phyloP scores from a whole-genome alignment of 1,140 invertebrate genomes.

The Drosophila bocki region DNA sequence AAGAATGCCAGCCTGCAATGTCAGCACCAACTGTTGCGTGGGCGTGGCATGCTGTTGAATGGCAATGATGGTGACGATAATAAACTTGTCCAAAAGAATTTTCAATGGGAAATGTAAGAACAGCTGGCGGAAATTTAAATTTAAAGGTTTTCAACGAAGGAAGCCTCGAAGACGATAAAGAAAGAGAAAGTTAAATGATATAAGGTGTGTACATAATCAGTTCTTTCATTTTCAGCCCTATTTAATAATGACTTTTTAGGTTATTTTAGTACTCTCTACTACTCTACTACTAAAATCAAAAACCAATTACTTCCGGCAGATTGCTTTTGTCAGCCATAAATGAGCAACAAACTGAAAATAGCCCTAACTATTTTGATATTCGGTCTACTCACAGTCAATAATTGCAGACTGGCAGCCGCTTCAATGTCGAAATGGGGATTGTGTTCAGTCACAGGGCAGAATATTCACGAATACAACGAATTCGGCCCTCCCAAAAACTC shows the following conservation, averaged over 20 bases:
- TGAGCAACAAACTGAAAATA: background rate
- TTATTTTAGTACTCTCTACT: too few species aligned
- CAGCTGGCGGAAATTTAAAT: conserved; percentile 23
- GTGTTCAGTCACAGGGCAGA: conserved; percentile 15
- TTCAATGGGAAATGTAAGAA: conserved; percentile 10
- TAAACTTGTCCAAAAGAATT: conserved; percentile 39
- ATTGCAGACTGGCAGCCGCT: conserved; percentile 3
- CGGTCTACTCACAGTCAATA: conserved; percentile 5
- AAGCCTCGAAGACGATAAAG: background rate
- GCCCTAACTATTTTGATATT: conserved; percentile 7
- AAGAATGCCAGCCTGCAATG: conserved; percentile 56
- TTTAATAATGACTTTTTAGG: background rate
- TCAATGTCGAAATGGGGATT: conserved; percentile 4
- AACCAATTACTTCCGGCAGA: background rate
- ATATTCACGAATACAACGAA: conserved; percentile 10
- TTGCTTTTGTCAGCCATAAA: background rate
- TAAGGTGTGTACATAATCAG: background rate
- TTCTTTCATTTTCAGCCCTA: background rate
- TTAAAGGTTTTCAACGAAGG: conserved; percentile 8
- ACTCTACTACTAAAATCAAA: too few species aligned
- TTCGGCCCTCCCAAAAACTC: conserved; percentile 16
- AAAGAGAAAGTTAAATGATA: too few species aligned
- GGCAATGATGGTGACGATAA: conserved; percentile 47
- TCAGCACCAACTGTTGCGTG: conserved; percentile 77
- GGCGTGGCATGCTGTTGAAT: conserved; percentile 59